Percentiles rank a stretch among this genome's conserved stretches.
These are phyloP conservation scores for Zeugodacus cucurbitae DNA, from an alignment of 1,140 invertebrate species.

Conservation along the genomic window DNA sequence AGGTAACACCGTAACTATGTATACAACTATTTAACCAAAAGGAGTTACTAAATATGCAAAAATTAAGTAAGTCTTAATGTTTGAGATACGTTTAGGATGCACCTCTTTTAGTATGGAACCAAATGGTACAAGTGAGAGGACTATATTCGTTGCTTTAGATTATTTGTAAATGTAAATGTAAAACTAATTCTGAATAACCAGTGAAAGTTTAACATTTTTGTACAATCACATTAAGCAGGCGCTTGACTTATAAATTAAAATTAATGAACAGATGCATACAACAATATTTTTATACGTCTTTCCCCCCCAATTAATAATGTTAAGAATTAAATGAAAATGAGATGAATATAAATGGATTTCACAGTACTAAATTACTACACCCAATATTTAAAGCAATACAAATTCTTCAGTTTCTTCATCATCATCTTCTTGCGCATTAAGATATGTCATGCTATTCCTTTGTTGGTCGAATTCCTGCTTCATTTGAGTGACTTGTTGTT, in stretches of 20 bases:
- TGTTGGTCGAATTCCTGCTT: conserved; percentile 61
- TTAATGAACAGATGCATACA: background rate
- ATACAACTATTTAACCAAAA: background rate
- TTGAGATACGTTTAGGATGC: background rate
- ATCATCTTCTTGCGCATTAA: conserved; percentile 71
- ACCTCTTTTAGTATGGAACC: background rate
- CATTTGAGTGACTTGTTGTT: conserved; percentile 69
- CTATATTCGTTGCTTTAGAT: background rate
- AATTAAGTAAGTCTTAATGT: background rate
- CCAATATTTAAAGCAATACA: conserved; percentile 69
- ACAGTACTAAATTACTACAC: background rate
- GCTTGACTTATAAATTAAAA: background rate
- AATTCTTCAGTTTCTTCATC: conserved; percentile 81
- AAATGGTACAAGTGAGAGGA: background rate
- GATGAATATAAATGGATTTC: background rate
- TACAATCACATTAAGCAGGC: conserved; percentile 27
- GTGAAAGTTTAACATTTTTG: background rate
- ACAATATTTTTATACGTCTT: no score
- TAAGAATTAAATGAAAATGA: background rate
- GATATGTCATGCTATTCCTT: conserved; percentile 45
- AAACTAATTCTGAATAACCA: background rate
- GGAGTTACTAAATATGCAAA: background rate
- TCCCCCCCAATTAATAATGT: background rate
- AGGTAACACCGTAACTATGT: conserved; percentile 12
- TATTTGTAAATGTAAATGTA: background rate